Evolutionary conservation across 2,113 vertebrate species (phyloP), one percentile per base, ranked within the genome.

Genomic region (Coregonus clupeaformis): DNA sequence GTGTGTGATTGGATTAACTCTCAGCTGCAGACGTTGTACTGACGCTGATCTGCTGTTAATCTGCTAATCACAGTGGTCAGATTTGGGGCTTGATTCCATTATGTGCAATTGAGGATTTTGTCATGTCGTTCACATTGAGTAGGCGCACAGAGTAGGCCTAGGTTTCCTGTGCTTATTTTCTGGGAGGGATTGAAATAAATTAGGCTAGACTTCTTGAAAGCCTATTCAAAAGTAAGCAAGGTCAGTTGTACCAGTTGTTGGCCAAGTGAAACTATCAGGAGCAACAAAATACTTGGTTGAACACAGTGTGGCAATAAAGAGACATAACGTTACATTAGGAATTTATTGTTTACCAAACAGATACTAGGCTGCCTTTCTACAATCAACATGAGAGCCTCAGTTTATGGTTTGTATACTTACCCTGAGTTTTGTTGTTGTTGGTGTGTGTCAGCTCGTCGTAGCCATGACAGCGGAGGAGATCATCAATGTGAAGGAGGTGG

Each of bases 401-500:
- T 55, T 22, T 9, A n/a, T 62, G 11, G 11, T 52, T 16, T 5
- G 13, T 52, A 29, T 27, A 25, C 62, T 24, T 6, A 64, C 62
- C 57, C 57, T 22, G 57, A 24, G 52, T 22, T 7, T 12, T n/a
- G 14, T 12, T 22, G 22, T 11, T 42, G 36, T 7, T 42, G 36
- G 7, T 14, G 12, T 67, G 13, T 45, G 36, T 42, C 74, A 88
- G 91, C 45, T 84, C 67, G 59, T 88, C 75, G 77, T 85, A 94
- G 95, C 87, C 92, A 99, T 99, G 98, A 99, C 97, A 63, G 96
- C 96, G 77, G 97, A 99, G 92, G 98, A 99, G 92, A 98, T 96
- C 16, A 96, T 99, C 71, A 98, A 98, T 80, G 94, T 99, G 80
- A 99, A 98, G 91, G 98, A 99, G 88, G 96, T 95, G 84, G 98